Evolutionary conservation across 92 coral and sea anemone genomes (phyloP).

Genomic region (Pocillopora meandrina): DNA sequence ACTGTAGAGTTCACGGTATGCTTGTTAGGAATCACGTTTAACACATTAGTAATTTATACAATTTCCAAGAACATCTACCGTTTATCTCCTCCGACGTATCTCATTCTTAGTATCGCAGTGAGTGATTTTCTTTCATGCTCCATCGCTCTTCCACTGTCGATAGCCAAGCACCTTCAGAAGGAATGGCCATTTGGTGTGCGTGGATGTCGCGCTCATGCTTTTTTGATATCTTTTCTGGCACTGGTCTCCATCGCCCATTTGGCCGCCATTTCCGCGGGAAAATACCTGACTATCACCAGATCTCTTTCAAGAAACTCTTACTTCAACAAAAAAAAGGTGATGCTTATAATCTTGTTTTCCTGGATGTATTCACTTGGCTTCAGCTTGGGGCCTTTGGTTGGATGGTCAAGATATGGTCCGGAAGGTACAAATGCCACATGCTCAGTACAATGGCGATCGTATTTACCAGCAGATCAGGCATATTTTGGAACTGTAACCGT

Average conservation of each 20-base stretch:
- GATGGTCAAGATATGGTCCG: slow-evolving; percentile 53
- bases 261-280: slow-evolving; percentile 55
- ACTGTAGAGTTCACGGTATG: slow-evolving; percentile 9
- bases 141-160: slow-evolving; percentile 59
- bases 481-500: slow-evolving; percentile 49
- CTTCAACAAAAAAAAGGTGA: slow-evolving; percentile 39
- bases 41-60: slow-evolving; percentile 40
- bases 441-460: slow-evolving; percentile 50
- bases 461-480: slow-evolving; percentile 33
- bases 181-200: slow-evolving; percentile 62
- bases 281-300: slow-evolving; percentile 63
- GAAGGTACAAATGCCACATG: slow-evolving; percentile 58
- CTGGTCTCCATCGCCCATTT: slow-evolving; percentile 65
- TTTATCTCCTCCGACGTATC: slow-evolving; percentile 45
- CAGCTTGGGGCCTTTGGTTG: slow-evolving; percentile 54
- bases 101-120: slow-evolving; percentile 55
- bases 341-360: slow-evolving; percentile 31
- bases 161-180: slow-evolving; percentile 26
- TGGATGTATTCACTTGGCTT: slow-evolving; percentile 55
- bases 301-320: slow-evolving; percentile 42
- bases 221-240: slow-evolving; percentile 60
- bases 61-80: slow-evolving; percentile 38
- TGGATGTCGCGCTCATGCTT: slow-evolving; percentile 66
- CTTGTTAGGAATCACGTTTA: slow-evolving; percentile 44
- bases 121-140: slow-evolving; percentile 59